phyloP scores from a whole-genome alignment of 2,888 invertebrate genomes.

The Sesia apiformis region DNA sequence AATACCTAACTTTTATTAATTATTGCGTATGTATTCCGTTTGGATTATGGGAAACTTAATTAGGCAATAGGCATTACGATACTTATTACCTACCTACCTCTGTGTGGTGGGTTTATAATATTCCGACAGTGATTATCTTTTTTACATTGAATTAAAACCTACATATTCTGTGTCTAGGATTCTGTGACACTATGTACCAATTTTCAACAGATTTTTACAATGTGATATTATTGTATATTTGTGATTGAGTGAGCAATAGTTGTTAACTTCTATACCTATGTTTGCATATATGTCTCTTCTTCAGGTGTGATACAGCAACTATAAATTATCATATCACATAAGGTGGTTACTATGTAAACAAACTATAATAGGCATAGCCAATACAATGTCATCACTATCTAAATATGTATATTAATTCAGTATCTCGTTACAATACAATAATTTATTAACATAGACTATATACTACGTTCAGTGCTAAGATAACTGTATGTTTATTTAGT shows the following conservation, averaged over 20 bases:
- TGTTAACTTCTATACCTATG: constrained; percentile 18
- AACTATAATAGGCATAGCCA: constrained; percentile 19
- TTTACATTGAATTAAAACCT: not conserved
- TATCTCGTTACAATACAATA: not conserved
- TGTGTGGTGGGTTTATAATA: not conserved
- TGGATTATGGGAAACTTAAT: not conserved
- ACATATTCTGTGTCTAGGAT: not conserved
- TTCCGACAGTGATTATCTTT: not conserved
- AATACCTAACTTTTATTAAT: not conserved
- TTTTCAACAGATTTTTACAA: not conserved
- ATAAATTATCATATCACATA: constrained; percentile 16
- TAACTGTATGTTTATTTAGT: not conserved
- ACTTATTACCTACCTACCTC: not conserved
- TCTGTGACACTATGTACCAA: not conserved
- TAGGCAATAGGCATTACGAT: not conserved
- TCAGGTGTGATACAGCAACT: constrained; percentile 11
- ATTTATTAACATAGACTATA: too few species aligned
- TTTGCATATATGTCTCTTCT: not conserved
- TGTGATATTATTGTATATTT: constrained; percentile 17
- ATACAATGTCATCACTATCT: constrained; percentile 18
- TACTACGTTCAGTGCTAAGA: not conserved
- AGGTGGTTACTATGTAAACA: constrained; percentile 13
- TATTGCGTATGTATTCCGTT: not conserved
- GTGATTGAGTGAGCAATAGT: constrained; percentile 38
- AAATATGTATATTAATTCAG: constrained; percentile 3